A percentile compares a stretch with the other conserved stretches of the same genome.
Conservation (phyloP, 2,797 vertebrate genomes). For the Alcedo atthis region DNA sequence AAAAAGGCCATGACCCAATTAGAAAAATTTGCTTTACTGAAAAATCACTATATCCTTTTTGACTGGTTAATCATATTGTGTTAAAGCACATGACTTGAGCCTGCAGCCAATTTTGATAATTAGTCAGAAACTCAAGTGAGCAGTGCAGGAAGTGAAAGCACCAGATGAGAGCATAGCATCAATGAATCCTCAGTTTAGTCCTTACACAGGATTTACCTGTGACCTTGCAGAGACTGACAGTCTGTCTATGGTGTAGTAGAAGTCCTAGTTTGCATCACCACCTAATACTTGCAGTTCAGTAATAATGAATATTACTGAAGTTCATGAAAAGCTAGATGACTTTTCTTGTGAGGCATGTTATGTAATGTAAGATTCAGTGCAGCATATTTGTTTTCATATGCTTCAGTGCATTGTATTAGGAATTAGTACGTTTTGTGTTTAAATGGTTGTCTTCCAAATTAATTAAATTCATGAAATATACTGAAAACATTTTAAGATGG, state of each 20-base stretch:
- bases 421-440: background rate
- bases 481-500: background rate
- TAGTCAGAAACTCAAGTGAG: slow-evolving; percentile 17
- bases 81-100: background rate
- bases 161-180: background rate
- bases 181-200: background rate
- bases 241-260: background rate
- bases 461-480: background rate
- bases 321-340: background rate
- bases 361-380: background rate
- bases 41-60: slow-evolving; percentile 4
- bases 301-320: background rate
- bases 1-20: background rate
- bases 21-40: background rate
- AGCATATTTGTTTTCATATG: background rate
- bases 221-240: background rate
- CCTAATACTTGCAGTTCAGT: background rate
- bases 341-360: background rate
- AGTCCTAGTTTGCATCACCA: background rate
- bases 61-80: slow-evolving; percentile 1
- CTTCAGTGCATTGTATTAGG: background rate
- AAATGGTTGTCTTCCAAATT: background rate
- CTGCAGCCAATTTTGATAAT: slow-evolving; percentile 14
- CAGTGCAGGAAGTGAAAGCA: background rate
- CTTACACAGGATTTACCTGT: background rate